phyloP scores from a whole-genome alignment of 2,797 vertebrate species.

The Tachyglossus aculeatus region DNA sequence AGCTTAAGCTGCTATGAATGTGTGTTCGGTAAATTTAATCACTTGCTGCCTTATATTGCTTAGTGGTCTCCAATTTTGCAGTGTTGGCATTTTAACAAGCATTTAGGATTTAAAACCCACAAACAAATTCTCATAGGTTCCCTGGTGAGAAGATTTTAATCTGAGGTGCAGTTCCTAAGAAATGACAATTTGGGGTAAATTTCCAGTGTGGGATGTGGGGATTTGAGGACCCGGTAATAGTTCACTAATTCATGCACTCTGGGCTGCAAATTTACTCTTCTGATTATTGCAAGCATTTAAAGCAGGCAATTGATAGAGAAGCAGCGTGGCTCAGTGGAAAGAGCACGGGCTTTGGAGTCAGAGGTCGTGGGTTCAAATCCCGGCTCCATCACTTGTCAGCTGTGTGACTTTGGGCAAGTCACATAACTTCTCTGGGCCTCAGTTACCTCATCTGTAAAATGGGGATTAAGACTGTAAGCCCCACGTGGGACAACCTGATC shows the following conservation, averaged over 20 bases:
- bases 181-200: conserved; percentile 71
- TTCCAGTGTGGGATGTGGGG: conserved; percentile 63
- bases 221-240: conserved; percentile 58
- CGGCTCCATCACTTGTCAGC: too few species aligned
- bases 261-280: conserved; percentile 54
- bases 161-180: conserved; percentile 72
- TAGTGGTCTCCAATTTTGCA: conserved; percentile 79
- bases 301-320: conserved; percentile 29
- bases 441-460: too few species aligned
- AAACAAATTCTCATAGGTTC: conserved; percentile 70
- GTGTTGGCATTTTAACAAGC: conserved; percentile 72
- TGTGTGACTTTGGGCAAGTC: too few species aligned
- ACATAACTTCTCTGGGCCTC: too few species aligned
- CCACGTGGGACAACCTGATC: too few species aligned
- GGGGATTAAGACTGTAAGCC: too few species aligned
- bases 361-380: too few species aligned
- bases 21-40: conserved; percentile 78
- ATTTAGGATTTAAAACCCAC: conserved; percentile 73
- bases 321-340: too few species aligned
- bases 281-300: conserved; percentile 51
- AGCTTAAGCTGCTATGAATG: conserved; percentile 74
- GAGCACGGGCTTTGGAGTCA: too few species aligned
- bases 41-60: conserved; percentile 76
- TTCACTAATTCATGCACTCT: conserved; percentile 60
- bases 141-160: conserved; percentile 70